Base-by-base conservation (phyloP, 2,888 invertebrate species). In the Lycophotia porphyrea region DNA sequence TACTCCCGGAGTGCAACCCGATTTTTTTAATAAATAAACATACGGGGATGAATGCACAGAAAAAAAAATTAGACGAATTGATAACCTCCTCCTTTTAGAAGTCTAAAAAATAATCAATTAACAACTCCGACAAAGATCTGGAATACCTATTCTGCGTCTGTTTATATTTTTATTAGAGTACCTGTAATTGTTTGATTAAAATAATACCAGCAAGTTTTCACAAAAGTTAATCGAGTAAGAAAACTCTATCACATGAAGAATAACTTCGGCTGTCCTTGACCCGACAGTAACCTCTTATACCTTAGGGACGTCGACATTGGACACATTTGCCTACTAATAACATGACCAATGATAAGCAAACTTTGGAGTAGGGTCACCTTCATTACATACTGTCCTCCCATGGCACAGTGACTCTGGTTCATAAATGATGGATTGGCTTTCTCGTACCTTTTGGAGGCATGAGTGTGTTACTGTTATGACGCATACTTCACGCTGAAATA, bases 321-420 rank as follows among this genome's bases (percentile, higher is more conserved):
- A 52, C 74, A 73, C 67, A 68, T 64, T 49, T 60, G 18, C 69
- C 24, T 60, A 27, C 39, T 80, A 81, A 76, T 76, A 67, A 65
- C 65, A 42, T 68, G 27, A 34, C 70, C 49, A 67, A 70, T 69
- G 44, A 61, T 58, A 55, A 47, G 18, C 13, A 44, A 82, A 82
- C 42, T 76, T 80, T 39, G 21, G 58, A 68, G 60, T 47, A 77
- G 77, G 77, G 82, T 76, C 60, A 27, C 60, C 9, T 82, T 77
- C 71, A 71, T 80, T 65, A 77, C 34, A 27, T 11, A 15, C 36
- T 21, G 36, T 81, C 52, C 44, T 82, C 44, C 64, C 34, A 49
- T 61, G 64, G 49, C 31, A 68, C 36, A n/a, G 44, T 61, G 64
- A 65, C 44, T 65, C 31, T 61, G 69, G 34, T 75, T 58, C 49